A percentile compares a stretch with the other conserved stretches of the same genome.
Conservation (phyloP, 1,140 invertebrate species). For the Drosophila truncata region DNA sequence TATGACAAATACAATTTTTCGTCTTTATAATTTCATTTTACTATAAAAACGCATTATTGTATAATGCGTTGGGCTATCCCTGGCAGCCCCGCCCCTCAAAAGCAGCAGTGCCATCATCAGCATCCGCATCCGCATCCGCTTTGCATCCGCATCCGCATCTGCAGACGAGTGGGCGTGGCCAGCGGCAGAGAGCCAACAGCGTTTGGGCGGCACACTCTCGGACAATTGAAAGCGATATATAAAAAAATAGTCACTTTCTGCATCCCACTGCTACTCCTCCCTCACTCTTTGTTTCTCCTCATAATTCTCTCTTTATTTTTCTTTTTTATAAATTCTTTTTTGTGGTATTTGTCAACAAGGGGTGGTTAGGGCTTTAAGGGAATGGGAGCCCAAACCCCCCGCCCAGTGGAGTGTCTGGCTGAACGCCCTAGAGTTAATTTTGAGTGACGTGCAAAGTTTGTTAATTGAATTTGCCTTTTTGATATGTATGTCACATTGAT, state of each 20-base stretch:
- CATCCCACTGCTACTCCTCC: not conserved
- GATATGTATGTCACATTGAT: constrained; percentile 69
- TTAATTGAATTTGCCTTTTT: constrained; percentile 83
- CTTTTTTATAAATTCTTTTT: constrained; percentile 31
- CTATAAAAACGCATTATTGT: constrained; percentile 79
- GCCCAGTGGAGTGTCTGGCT: constrained; percentile 51
- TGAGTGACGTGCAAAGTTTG: constrained; percentile 83
- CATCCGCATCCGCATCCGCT: constrained; percentile 22
- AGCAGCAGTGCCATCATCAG: constrained; percentile 29
- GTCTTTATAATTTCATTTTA: constrained; percentile 76
- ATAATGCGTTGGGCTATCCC: constrained; percentile 69
- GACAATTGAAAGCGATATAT: constrained; percentile 80
- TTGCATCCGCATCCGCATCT: constrained; percentile 34
- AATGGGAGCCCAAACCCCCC: not conserved
- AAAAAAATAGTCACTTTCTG: constrained; percentile 63
- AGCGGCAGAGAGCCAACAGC: constrained; percentile 34
- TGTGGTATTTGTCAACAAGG: constrained; percentile 65
- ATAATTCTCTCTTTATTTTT: constrained; percentile 45
- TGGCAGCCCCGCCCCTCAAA: constrained; percentile 3
- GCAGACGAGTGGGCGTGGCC: constrained; percentile 48
- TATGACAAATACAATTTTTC: constrained; percentile 84
- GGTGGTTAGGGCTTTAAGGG: constrained; percentile 2
- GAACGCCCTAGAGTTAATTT: constrained; percentile 77
- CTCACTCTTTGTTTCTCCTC: constrained; percentile 52
- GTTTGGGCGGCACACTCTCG: constrained; percentile 64